phyloP scores from a whole-genome alignment of 1,140 invertebrate species.

The Zaprionus davidi region DNA sequence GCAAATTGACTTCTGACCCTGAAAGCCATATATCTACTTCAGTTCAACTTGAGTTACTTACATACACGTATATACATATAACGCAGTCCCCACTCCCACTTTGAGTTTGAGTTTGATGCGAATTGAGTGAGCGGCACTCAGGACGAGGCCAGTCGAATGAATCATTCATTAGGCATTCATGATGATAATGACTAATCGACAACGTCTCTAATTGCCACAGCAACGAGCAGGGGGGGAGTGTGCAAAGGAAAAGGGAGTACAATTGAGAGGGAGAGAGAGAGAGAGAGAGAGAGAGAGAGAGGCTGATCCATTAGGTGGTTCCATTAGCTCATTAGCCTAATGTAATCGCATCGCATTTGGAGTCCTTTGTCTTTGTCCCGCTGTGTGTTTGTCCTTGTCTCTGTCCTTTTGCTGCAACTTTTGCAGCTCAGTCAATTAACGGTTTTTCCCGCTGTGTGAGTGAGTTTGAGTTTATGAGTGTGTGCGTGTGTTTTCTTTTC shows the following conservation, averaged over 20 bases:
- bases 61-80: neutral
- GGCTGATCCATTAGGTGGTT: slow-evolving; percentile 9
- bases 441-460: slow-evolving; percentile 2
- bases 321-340: slow-evolving; percentile 50
- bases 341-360: slow-evolving; percentile 38
- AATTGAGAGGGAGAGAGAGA: neutral
- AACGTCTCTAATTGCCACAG: slow-evolving; percentile 32
- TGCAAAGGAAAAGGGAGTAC: neutral
- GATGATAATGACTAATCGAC: slow-evolving; percentile 49
- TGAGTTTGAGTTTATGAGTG: slow-evolving; percentile 11
- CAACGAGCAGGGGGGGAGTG: neutral
- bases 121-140: slow-evolving; percentile 20
- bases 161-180: slow-evolving; percentile 47
- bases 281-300: neutral
- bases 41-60: neutral
- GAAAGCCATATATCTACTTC: neutral
- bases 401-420: slow-evolving; percentile 15
- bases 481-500: slow-evolving; percentile 11
- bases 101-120: slow-evolving; percentile 4
- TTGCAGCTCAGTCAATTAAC: slow-evolving; percentile 39
- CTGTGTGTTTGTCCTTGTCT: slow-evolving; percentile 16
- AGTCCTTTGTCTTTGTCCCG: slow-evolving; percentile 25
- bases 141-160: slow-evolving; percentile 29
- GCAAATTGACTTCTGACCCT: too few species aligned
- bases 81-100: neutral